Evolutionary conservation across 2,888 invertebrate species (phyloP), one percentile per base, ranked within the genome.

Genomic region (Opisthograptis luteolata): DNA sequence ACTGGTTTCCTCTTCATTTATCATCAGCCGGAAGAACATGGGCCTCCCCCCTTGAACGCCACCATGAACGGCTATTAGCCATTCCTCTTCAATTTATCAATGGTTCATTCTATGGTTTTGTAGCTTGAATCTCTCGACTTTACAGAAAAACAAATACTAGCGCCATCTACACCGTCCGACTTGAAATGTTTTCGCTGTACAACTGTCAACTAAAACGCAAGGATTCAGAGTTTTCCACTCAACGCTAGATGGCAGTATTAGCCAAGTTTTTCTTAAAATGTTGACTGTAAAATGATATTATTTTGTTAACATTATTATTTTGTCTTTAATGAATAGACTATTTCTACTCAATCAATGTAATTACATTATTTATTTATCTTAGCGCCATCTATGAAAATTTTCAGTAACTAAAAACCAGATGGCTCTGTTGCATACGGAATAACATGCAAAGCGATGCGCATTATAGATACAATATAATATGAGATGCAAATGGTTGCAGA

Each of bases 401-500:
- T 34, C 9, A 1, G 7, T 4, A 46, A 46, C 39, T 32, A 24
- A 10, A 10, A 40, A 35, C 40, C 14, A 48, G 47, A 48, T 48
- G 47, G 35, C 47, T 41, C 47, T 47, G 2, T 3, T n/a, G 5
- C 10, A 9, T 8, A 17, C 7, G 6, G 12, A n/a, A 25, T 9
- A 20, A 17, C 13, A n/a, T 31, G 24, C 10, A 31, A 35, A 24
- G 30, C 10, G 37, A 35, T 30, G 30, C 35, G 9, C 14, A 27
- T 9, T 40, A 28, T 31, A 22, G 3, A 12, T 30, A 20, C 9
- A 27, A 7, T 8, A 36, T 15, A 46, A 20, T 20, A 14, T 27
- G 34, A 19, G 13, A 37, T 43, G 49, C 43, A 39, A 49, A 47
- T 34, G 25, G 14, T 28, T 40, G 43, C 44, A 50, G 30, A 44